These are phyloP conservation scores for Rhorus exstirpatorius DNA, from an alignment of 2,888 invertebrate species.

Conservation along the genomic window DNA sequence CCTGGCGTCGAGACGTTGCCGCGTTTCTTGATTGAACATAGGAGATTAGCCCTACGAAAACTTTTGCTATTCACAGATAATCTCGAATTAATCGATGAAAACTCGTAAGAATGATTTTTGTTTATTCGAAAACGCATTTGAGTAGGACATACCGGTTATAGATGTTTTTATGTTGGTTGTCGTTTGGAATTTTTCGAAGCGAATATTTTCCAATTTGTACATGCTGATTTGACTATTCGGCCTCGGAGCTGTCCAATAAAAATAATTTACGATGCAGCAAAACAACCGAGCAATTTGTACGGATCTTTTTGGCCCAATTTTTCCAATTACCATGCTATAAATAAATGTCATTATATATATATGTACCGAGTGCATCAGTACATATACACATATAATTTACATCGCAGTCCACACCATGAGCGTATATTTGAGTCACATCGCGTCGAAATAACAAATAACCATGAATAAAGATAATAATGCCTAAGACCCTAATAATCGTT, in stretches of 20 bases:
- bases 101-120: too few species aligned
- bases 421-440: slow-evolving; percentile 17
- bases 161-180: too few species aligned
- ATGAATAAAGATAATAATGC: slow-evolving; percentile 38
- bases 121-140: too few species aligned
- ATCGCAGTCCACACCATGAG: not conserved
- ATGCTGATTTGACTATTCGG: not conserved
- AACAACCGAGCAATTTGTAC: slow-evolving; percentile 42
- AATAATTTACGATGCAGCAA: slow-evolving; percentile 10
- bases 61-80: too few species aligned
- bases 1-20: too few species aligned
- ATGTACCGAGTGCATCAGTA: not conserved
- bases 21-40: too few species aligned
- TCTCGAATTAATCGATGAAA: too few species aligned
- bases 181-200: too few species aligned
- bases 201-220: not conserved
- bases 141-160: too few species aligned
- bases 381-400: too few species aligned
- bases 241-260: not conserved
- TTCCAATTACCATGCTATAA: slow-evolving; percentile 3
- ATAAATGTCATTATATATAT: slow-evolving; percentile 17
- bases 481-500: slow-evolving; percentile 40
- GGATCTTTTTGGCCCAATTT: slow-evolving; percentile 26
- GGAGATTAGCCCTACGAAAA: too few species aligned
- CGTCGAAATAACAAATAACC: slow-evolving; percentile 29